Conservation (phyloP, 2,113 vertebrate genomes). For the Marmota flaviventris region DNA sequence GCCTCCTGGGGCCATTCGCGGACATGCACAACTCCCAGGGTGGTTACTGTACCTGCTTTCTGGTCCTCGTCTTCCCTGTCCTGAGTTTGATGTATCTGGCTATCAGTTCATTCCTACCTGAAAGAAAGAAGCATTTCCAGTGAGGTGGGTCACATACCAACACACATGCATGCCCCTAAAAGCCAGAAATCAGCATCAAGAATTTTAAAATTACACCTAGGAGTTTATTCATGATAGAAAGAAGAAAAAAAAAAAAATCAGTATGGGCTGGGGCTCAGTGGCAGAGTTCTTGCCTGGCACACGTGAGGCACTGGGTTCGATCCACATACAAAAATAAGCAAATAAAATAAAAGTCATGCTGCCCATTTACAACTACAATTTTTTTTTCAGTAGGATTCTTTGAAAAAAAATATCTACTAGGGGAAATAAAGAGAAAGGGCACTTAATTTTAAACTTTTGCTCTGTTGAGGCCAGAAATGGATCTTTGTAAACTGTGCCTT, state of each 20-base stretch:
- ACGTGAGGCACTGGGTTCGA: too few species aligned
- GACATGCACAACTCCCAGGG: conserved; percentile 85
- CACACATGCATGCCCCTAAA: background rate
- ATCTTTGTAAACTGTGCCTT: background rate
- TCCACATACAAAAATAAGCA: too few species aligned
- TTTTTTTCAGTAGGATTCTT: background rate
- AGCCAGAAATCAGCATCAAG: background rate
- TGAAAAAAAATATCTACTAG: conserved; percentile 49
- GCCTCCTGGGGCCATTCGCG: conserved; percentile 82
- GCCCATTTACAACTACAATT: too few species aligned
- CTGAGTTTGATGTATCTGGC: conserved; percentile 99
- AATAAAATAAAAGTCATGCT: too few species aligned
- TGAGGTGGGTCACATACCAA: conserved; percentile 73
- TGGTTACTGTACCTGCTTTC: conserved; percentile 96
- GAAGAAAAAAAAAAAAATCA: conserved; percentile 34
- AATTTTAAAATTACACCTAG: background rate
- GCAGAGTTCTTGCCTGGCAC: too few species aligned
- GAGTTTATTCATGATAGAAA: background rate
- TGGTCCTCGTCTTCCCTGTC: conserved; percentile 99
- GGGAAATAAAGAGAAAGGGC: background rate
- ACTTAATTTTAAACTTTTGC: conserved; percentile 21
- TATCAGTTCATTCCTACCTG: conserved; percentile 99
- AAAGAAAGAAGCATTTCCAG: conserved; percentile 87
- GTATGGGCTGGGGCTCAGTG: too few species aligned
- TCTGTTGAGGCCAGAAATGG: background rate